These are phyloP conservation scores for Apamea epomidion DNA, from an alignment of 2,888 invertebrate genomes.

Conservation along the genomic window DNA sequence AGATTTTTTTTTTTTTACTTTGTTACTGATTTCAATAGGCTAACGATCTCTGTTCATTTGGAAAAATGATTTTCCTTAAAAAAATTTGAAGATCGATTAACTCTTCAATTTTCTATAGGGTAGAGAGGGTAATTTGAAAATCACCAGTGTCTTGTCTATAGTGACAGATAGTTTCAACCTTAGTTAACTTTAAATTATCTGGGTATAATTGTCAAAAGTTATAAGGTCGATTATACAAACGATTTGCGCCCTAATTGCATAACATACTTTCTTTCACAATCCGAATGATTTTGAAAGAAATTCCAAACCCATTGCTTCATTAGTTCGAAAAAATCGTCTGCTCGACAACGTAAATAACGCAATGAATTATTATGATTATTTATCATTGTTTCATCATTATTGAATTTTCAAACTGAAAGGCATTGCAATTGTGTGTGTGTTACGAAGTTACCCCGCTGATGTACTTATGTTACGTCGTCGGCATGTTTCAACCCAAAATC, in stretches of 20 bases:
- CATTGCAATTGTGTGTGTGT: neutral
- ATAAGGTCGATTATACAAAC: neutral
- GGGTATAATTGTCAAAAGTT: neutral
- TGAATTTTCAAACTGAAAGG: neutral
- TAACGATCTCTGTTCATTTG: slow-evolving; percentile 27
- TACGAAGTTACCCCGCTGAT: neutral
- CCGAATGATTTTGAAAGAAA: neutral
- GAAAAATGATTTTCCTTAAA: slow-evolving; percentile 10
- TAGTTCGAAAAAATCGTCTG: neutral
- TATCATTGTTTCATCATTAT: too few relatives aligned
- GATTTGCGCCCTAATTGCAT: neutral
- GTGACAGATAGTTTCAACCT: neutral
- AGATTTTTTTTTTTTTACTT: slow-evolving; percentile 34
- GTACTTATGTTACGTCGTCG: neutral
- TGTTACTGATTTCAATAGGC: slow-evolving; percentile 30
- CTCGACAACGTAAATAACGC: neutral
- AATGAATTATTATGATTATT: too few relatives aligned
- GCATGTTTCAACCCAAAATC: slow-evolving; percentile 46
- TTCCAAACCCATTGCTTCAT: neutral
- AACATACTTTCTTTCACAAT: neutral
- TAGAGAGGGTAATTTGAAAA: neutral
- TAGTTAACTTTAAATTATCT: too few relatives aligned
- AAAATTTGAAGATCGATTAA: neutral
- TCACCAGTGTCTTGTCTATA: neutral
- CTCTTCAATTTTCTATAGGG: neutral